Evolutionary conservation across 2,113 vertebrate species (phyloP).

Genomic region (Diphyllodes magnificus): DNA sequence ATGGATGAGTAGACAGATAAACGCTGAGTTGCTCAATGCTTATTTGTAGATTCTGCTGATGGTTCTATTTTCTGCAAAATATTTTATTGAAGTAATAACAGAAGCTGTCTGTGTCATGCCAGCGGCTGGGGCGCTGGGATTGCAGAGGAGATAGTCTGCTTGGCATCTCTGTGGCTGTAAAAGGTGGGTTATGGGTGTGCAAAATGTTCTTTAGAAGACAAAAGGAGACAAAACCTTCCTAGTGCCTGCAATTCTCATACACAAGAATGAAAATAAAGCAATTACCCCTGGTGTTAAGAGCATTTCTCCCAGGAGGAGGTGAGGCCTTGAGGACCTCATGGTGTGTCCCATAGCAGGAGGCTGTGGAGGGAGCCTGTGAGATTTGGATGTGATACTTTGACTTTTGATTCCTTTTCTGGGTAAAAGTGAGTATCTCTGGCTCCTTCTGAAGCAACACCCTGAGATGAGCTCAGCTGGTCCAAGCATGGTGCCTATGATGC

Average conservation of each 20-base stretch:
- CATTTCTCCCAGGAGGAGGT: not conserved
- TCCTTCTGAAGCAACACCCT: not conserved
- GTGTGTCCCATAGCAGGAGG: not conserved
- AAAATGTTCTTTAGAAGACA: not conserved
- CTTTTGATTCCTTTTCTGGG: not conserved
- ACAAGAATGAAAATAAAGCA: not conserved
- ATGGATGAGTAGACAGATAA: conserved; percentile 52
- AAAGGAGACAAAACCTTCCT: not conserved
- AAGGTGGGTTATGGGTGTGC: not conserved
- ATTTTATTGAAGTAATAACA: conserved; percentile 26
- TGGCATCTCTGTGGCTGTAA: not conserved
- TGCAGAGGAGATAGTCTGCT: not conserved
- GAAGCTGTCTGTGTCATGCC: not conserved
- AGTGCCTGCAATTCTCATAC: not conserved
- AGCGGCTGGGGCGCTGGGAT: accelerated
- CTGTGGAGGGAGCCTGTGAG: not conserved
- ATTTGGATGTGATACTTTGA: not conserved
- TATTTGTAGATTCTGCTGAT: conserved; percentile 55
- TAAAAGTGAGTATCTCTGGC: not conserved
- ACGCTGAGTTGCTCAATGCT: conserved; percentile 30
- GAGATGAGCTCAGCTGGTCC: not conserved
- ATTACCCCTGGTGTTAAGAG: not conserved
- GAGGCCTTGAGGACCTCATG: not conserved
- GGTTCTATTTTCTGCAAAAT: conserved; percentile 38
- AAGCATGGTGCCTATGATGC: not conserved